These are phyloP conservation scores for Rhinichthys osculus DNA, from an alignment of 2,797 vertebrate species.

Conservation along the genomic window DNA sequence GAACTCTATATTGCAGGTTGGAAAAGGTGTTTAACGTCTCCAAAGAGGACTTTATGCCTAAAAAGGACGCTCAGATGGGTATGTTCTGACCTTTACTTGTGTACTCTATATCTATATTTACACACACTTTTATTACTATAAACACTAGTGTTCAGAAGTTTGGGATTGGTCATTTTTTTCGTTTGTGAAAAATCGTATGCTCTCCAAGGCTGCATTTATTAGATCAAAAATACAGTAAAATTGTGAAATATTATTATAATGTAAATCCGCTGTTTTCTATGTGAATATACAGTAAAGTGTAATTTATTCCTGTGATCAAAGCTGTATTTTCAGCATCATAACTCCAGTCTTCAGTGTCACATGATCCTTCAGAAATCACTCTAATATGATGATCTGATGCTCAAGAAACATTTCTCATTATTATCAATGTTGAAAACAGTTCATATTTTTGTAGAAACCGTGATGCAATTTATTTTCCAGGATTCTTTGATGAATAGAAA, in stretches of 20 bases:
- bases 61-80: conserved; percentile 87
- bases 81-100: conserved; percentile 19
- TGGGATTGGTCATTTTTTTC: background rate
- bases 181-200: background rate
- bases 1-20: conserved; percentile 78
- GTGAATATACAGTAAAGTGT: background rate
- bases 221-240: background rate
- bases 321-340: too few relatives aligned
- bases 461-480: too few relatives aligned
- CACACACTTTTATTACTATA: too few relatives aligned
- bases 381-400: too few relatives aligned
- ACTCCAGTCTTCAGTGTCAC: too few relatives aligned
- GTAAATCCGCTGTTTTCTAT: accelerated
- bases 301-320: background rate
- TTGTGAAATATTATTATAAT: background rate
- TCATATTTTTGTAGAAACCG: too few relatives aligned
- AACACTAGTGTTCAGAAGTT: background rate
- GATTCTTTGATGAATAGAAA: background rate
- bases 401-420: too few relatives aligned
- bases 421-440: too few relatives aligned
- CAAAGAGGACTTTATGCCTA: conserved; percentile 89
- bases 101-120: background rate
- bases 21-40: conserved; percentile 95
- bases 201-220: background rate
- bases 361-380: too few relatives aligned